Evolutionary conservation across 1,140 invertebrate species (phyloP).

Genomic region (Potamilus streckersoni): DNA sequence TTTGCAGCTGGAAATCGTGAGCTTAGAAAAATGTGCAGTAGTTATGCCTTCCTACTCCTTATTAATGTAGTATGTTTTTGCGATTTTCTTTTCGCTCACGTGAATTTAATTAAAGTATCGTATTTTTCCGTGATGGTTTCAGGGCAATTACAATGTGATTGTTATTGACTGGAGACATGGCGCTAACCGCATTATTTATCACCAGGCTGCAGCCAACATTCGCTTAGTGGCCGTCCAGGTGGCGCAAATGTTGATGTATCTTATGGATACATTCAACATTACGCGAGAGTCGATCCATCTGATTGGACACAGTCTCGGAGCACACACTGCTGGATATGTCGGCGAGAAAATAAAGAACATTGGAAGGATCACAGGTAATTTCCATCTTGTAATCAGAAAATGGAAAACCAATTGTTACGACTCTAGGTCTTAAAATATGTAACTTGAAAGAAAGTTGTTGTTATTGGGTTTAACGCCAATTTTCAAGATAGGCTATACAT

Average conservation of each 20-base stretch:
- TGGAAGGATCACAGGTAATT: slow-evolving; percentile 78
- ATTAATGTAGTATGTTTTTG: no score
- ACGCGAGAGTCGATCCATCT: slow-evolving; percentile 72
- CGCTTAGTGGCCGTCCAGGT: slow-evolving; percentile 90
- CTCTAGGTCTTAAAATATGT: no score
- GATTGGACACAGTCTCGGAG: slow-evolving; percentile 92
- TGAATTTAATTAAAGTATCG: no score
- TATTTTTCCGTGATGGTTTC: not conserved
- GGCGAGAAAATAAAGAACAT: slow-evolving; percentile 85
- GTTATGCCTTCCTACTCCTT: no score
- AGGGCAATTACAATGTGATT: slow-evolving; percentile 38
- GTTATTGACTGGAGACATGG: slow-evolving; percentile 32
- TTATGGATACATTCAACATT: slow-evolving; percentile 30
- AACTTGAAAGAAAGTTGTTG: no score
- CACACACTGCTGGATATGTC: slow-evolving; percentile 89
- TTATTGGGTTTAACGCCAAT: no score
- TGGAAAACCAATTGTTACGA: not conserved
- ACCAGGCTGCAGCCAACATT: slow-evolving; percentile 91
- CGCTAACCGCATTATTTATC: slow-evolving; percentile 83
- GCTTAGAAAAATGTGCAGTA: no score
- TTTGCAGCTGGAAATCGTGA: no score
- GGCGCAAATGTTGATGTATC: slow-evolving; percentile 76
- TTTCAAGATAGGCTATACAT: no score
- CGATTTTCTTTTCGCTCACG: no score
- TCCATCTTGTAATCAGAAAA: not conserved